These are phyloP conservation scores for Archips crataeganus DNA, from an alignment of 2,888 invertebrate species.

Conservation along the genomic window DNA sequence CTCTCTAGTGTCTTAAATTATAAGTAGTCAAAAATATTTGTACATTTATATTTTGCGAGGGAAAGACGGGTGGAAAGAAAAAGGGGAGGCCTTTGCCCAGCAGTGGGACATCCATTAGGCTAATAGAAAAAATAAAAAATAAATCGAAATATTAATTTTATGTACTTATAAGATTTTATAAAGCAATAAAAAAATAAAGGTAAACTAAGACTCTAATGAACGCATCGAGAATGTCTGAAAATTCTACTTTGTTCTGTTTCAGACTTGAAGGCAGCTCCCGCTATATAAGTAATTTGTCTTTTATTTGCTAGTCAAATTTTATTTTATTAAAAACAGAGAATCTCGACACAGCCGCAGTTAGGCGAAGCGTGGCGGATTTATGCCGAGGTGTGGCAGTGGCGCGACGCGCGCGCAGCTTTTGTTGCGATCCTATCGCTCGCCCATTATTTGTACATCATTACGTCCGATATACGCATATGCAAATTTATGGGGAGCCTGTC, in stretches of 20 bases:
- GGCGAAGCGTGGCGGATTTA: slow-evolving; percentile 48
- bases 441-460: slow-evolving; percentile 62
- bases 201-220: too few species aligned
- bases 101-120: too few species aligned
- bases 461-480: slow-evolving; percentile 51
- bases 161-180: too few species aligned
- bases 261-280: not conserved
- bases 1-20: too few species aligned
- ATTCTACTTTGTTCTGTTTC: not conserved
- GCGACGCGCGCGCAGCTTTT: slow-evolving; percentile 45
- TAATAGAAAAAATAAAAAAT: too few species aligned
- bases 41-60: too few species aligned
- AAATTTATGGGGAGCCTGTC: slow-evolving; percentile 49
- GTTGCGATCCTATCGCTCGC: slow-evolving; percentile 53
- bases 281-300: slow-evolving; percentile 3
- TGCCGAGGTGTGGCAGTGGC: slow-evolving; percentile 51
- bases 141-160: too few species aligned
- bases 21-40: too few species aligned
- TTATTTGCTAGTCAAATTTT: slow-evolving; percentile 15
- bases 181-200: too few species aligned
- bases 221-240: not conserved
- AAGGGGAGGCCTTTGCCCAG: too few species aligned
- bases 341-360: slow-evolving; percentile 46
- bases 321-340: slow-evolving; percentile 48
- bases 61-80: too few species aligned